Percentiles rank a stretch among this genome's conserved stretches.
These are phyloP conservation scores for Myotis pilosus DNA, from an alignment of 2,797 vertebrate species.

Conservation along the genomic window DNA sequence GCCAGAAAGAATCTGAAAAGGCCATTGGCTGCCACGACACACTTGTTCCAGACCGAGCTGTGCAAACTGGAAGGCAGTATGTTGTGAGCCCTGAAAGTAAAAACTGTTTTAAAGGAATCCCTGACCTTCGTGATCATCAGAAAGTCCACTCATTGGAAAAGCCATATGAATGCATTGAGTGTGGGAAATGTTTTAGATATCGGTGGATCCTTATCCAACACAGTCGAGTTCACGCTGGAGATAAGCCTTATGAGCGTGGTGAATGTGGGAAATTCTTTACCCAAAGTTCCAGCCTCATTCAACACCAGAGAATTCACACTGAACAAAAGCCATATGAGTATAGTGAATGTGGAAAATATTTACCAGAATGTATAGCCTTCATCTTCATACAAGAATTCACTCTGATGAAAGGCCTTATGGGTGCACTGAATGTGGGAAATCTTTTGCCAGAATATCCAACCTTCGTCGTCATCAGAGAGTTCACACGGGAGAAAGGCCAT, in stretches of 20 bases:
- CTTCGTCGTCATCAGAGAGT: neutral
- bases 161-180: neutral
- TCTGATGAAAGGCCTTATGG: neutral
- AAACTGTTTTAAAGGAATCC: neutral
- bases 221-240: neutral
- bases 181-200: neutral
- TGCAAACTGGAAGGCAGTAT: neutral
- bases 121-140: neutral
- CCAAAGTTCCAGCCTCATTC: no score
- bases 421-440: neutral
- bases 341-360: neutral
- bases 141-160: neutral
- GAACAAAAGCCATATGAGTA: neutral
- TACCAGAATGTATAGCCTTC: neutral
- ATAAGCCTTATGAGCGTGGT: neutral
- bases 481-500: neutral
- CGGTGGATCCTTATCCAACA: no score
- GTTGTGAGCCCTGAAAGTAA: neutral
- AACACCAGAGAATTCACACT: no score
- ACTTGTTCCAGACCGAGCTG: neutral
- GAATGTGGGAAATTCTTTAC: no score
- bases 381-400: neutral
- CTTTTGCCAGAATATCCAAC: no score
- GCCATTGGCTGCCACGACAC: neutral
- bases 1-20: neutral